These are phyloP conservation scores for Acronicta aceris DNA, from an alignment of 2,888 invertebrate species.

Conservation along the genomic window DNA sequence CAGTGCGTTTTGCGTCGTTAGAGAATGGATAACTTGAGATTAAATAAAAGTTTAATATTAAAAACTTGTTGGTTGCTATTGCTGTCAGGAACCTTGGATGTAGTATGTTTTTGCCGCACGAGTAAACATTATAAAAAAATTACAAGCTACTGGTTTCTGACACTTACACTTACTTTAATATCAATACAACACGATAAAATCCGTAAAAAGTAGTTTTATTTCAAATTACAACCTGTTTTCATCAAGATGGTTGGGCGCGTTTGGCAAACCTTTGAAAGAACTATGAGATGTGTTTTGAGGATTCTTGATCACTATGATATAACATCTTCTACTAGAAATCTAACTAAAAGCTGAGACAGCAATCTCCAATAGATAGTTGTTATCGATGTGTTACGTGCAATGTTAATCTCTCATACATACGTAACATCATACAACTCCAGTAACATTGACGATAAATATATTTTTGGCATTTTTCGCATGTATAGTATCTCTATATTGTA, in stretches of 20 bases:
- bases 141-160: no score
- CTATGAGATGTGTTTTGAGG: not conserved
- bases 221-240: not conserved
- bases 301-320: no score
- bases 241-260: not conserved
- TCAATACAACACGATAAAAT: no score
- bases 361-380: no score
- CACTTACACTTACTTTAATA: no score
- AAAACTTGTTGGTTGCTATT: constrained; percentile 1
- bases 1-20: not conserved
- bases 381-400: no score
- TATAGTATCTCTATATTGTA: constrained; percentile 5
- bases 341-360: no score
- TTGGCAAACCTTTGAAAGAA: constrained; percentile 1
- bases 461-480: constrained; percentile 6
- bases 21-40: not conserved
- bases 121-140: constrained; percentile 1
- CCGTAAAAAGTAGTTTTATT: no score
- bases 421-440: no score
- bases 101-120: constrained; percentile 11
- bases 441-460: not conserved
- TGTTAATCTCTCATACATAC: no score
- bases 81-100: constrained; percentile 11
- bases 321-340: no score
- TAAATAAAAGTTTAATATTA: not conserved